Conservation (phyloP, 1,140 invertebrate genomes). For the Microplitis mediator region DNA sequence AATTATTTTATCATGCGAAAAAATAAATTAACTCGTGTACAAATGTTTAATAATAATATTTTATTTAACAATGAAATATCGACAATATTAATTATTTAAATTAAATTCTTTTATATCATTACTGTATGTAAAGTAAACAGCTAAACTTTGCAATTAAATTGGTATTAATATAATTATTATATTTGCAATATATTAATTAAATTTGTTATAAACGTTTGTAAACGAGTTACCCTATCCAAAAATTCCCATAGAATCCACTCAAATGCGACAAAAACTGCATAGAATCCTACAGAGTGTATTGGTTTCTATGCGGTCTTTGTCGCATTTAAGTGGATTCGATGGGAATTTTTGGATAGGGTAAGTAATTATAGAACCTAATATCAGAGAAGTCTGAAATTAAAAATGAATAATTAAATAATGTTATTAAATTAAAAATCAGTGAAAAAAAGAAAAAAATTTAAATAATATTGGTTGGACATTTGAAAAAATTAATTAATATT, state of each 20-base stretch:
- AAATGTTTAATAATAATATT: background rate
- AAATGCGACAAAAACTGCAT: too few relatives aligned
- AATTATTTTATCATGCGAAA: background rate
- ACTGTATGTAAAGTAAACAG: background rate
- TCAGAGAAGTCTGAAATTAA: background rate
- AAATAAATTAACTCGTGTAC: constrained; percentile 9
- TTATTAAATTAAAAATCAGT: constrained; percentile 4
- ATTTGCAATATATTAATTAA: background rate
- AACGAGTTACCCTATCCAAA: too few relatives aligned
- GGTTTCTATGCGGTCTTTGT: too few relatives aligned
- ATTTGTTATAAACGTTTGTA: background rate
- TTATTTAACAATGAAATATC: background rate
- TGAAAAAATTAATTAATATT: background rate
- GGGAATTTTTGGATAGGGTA: too few relatives aligned
- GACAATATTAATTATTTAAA: background rate
- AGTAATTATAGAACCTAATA: background rate
- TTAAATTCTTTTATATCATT: background rate
- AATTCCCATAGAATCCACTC: too few relatives aligned
- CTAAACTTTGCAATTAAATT: too few relatives aligned
- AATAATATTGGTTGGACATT: background rate
- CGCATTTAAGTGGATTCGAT: too few relatives aligned
- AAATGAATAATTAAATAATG: background rate
- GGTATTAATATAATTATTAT: too few relatives aligned
- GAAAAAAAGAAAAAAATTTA: background rate
- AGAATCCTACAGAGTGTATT: too few relatives aligned